Base-by-base conservation (phyloP, 2,888 invertebrate genomes). In the Ypsolopha scabrella region DNA sequence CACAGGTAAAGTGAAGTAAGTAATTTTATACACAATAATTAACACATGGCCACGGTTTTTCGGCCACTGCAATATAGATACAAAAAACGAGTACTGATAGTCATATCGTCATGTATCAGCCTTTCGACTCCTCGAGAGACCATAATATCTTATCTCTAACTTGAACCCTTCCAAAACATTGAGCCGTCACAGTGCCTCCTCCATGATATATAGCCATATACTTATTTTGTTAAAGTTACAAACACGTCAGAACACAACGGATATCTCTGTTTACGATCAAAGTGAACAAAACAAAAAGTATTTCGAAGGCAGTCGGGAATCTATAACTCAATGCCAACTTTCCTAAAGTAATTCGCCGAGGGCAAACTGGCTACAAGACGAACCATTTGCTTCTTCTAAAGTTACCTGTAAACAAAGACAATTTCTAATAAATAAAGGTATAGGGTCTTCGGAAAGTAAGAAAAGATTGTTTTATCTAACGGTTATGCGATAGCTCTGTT, bases 301-400 rank as follows among this genome's bases (percentile, higher is more conserved):
- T 80, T 80, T 70, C 75, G 74, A 72, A 76, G 75, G 77, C 78
- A 72, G 80, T 79, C 72, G 72, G 78, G 74, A 81, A 82, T 85
- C 82, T 80, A 85, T 85, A 85, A 86, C 83, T 83, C 80, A 82
- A 80, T 85, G 82, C 76, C 74, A 80, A 83, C 78, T 83, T 83
- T 72, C 58, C 58, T 66, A 67, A 75, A 76, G 75, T 78, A 78
- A 72, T 69, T 72, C 63, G 71, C 72, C 65, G 62, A 59, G 63
- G 71, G 71, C 72, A 68, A 74, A 70, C 72, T 67, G 68, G 68
- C 68, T 67, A 60, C 62, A 68, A 71, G 71, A 64, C 64, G 67
- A 68, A 72, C 71, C 71, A 70, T 76, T 75, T 69, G 60, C 66
- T 67, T 71, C 70, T 71, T 74, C 68, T 67, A 67, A 72, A 75